Conservation (phyloP, 2,797 vertebrate genomes). For the Urocyon cinereoargenteus region DNA sequence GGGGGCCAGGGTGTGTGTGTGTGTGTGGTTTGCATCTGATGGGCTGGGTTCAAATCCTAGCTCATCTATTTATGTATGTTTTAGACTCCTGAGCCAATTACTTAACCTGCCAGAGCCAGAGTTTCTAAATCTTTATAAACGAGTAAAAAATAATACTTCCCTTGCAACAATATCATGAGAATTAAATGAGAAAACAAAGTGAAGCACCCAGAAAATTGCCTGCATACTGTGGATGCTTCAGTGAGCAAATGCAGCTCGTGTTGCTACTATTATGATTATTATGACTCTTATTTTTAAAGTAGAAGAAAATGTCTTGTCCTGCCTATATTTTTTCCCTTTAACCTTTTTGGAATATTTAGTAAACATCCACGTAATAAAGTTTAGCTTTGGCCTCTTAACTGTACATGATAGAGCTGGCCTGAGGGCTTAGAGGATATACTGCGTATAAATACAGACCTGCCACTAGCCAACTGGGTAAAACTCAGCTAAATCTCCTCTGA, state of each 20-base stretch:
- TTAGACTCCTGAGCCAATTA: background rate
- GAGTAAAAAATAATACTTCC: constrained; percentile 34
- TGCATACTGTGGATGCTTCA: background rate
- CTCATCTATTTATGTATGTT: background rate
- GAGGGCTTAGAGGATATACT: background rate
- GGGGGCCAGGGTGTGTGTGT: too few species aligned
- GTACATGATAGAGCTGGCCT: background rate
- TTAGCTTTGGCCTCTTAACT: background rate
- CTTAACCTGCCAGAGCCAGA: constrained; percentile 25
- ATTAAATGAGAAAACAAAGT: constrained; percentile 50
- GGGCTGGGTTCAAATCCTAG: background rate
- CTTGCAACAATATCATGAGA: constrained; percentile 8
- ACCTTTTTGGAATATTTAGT: background rate
- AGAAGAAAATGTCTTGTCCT: background rate
- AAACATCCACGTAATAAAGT: background rate
- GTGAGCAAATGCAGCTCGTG: background rate
- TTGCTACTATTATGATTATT: background rate
- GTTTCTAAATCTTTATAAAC: constrained; percentile 35
- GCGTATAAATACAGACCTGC: background rate
- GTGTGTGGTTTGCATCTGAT: background rate
- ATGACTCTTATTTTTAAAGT: background rate
- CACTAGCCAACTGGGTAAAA: background rate
- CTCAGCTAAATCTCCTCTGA: background rate
- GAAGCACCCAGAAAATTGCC: background rate
- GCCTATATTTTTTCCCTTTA: background rate